phyloP scores from a whole-genome alignment of 2,113 vertebrate genomes.

The Macrotus californicus region DNA sequence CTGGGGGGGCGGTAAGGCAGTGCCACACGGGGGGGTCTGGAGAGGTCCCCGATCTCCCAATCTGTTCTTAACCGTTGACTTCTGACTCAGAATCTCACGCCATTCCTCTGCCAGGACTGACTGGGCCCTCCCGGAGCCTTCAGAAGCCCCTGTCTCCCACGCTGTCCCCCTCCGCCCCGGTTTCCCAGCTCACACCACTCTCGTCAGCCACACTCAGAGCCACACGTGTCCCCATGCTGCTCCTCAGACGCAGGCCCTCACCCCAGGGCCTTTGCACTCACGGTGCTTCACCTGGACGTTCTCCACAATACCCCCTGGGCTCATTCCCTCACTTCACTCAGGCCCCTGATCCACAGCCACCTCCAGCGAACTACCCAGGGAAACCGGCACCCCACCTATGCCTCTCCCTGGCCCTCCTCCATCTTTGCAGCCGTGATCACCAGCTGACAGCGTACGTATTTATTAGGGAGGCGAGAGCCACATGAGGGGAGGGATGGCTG shows the following conservation, averaged over 20 bases:
- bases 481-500: neutral
- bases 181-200: neutral
- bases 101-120: neutral
- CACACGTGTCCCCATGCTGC: neutral
- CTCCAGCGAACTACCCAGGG: no score
- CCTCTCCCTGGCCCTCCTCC: constrained; percentile 61
- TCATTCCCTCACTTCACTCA: neutral
- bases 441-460: neutral
- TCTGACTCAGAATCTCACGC: neutral
- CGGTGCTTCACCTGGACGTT: neutral
- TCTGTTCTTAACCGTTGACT: neutral
- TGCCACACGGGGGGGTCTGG: neutral
- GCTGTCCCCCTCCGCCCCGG: neutral
- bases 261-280: neutral
- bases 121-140: neutral
- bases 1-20: neutral
- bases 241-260: neutral
- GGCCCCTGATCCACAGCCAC: neutral
- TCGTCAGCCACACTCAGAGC: neutral
- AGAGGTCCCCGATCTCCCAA: neutral
- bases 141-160: neutral
- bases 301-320: neutral
- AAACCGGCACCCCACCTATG: constrained; percentile 57
- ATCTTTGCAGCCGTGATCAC: constrained; percentile 42
- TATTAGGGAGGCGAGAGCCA: neutral